These are phyloP conservation scores for Chionodraco myersi DNA, from an alignment of 2,113 vertebrate genomes.

Conservation along the genomic window DNA sequence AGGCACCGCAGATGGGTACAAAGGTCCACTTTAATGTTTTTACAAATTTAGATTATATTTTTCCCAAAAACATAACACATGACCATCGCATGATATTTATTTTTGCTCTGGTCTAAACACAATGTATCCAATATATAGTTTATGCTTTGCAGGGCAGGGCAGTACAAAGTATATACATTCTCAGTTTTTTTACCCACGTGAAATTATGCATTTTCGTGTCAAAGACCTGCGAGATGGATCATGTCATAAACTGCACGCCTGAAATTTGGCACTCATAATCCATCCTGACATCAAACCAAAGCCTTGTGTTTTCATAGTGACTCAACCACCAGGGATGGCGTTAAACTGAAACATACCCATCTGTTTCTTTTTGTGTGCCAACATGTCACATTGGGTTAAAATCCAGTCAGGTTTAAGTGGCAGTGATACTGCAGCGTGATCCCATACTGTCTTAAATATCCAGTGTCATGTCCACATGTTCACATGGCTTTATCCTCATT, in stretches of 20 bases:
- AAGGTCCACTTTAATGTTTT: background rate
- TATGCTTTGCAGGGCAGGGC: background rate
- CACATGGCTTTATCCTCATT: constrained; percentile 53
- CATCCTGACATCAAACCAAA: constrained; percentile 74
- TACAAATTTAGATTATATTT: background rate
- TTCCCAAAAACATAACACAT: background rate
- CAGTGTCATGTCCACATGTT: constrained; percentile 71
- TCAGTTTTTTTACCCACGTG: background rate
- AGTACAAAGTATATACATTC: background rate
- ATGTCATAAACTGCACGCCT: constrained; percentile 54
- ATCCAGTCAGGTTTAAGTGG: constrained; percentile 68
- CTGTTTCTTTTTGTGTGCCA: constrained; percentile 72
- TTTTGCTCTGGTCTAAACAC: background rate
- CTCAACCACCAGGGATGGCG: constrained; percentile 56
- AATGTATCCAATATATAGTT: background rate
- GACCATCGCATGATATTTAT: background rate
- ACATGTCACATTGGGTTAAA: constrained; percentile 74
- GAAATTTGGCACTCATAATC: constrained; percentile 61
- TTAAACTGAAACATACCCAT: constrained; percentile 80
- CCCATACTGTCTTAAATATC: constrained; percentile 57
- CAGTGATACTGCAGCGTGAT: constrained; percentile 65
- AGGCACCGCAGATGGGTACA: no score
- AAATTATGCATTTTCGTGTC: constrained; percentile 47
- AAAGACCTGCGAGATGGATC: constrained; percentile 46
- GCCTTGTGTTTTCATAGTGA: constrained; percentile 77